A percentile compares a stretch with the other conserved stretches of the same genome.
Conservation (phyloP, 2,113 vertebrate species). For the Saccopteryx bilineata region DNA sequence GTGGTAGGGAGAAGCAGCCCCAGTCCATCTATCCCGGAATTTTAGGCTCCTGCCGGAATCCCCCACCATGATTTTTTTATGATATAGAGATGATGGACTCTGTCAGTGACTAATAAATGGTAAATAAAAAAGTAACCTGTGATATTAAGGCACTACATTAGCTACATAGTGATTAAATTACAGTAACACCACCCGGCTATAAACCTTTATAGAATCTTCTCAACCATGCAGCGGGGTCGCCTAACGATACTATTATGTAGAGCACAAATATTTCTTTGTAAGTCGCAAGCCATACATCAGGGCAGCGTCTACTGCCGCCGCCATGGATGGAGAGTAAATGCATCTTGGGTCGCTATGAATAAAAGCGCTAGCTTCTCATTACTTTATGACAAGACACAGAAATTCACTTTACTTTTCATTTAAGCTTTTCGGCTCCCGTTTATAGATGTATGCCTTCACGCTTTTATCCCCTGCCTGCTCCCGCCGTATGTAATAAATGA, state of each 20-base stretch:
- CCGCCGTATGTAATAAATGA: conserved; percentile 94
- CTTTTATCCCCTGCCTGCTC: conserved; percentile 93
- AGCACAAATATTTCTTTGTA: conserved; percentile 95
- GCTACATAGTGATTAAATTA: conserved; percentile 92
- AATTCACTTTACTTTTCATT: conserved; percentile 96
- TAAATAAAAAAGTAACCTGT: conserved; percentile 91
- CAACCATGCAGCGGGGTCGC: conserved; percentile 91
- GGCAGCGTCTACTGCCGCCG: conserved; percentile 90
- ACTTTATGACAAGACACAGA: conserved; percentile 94
- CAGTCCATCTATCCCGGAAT: conserved; percentile 76
- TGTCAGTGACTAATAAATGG: conserved; percentile 92
- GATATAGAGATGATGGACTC: conserved; percentile 90
- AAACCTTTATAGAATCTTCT: conserved; percentile 91
- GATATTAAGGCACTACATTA: conserved; percentile 91
- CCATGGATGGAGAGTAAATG: conserved; percentile 91
- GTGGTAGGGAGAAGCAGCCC: background rate
- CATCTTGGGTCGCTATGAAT: conserved; percentile 91
- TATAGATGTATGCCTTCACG: conserved; percentile 94
- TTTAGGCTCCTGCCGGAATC: conserved; percentile 83
- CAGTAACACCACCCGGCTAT: conserved; percentile 90
- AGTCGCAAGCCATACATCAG: conserved; percentile 92
- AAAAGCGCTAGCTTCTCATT: conserved; percentile 95
- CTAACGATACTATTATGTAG: conserved; percentile 92
- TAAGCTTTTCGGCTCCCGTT: conserved; percentile 91
- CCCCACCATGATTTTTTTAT: conserved; percentile 89